These are phyloP conservation scores for Tiphia femorata DNA, from an alignment of 2,888 invertebrate species.

Conservation along the genomic window DNA sequence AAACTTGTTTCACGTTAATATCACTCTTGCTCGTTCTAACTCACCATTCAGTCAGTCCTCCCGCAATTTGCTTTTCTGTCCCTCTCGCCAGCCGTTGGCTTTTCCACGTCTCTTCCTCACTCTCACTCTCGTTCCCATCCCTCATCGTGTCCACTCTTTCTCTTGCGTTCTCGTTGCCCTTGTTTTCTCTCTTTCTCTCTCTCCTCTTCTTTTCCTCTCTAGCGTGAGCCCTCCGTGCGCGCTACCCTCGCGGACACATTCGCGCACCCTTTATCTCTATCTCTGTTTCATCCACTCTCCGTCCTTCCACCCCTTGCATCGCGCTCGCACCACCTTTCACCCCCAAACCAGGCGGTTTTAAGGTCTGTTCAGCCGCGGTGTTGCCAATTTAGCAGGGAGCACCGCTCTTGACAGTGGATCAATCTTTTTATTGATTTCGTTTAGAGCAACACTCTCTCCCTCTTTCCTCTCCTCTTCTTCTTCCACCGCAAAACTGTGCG, in stretches of 20 bases:
- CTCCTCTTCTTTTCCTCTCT: background rate
- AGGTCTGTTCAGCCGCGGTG: slow-evolving; percentile 30
- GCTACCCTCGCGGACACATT: background rate
- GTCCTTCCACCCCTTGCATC: background rate
- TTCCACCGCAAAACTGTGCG: no score
- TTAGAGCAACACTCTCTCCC: slow-evolving; percentile 5
- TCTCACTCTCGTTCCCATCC: background rate
- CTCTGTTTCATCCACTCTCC: no score
- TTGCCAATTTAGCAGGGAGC: slow-evolving; percentile 31
- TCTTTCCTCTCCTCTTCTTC: no score
- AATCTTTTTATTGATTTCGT: slow-evolving; percentile 34
- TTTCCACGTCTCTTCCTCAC: background rate
- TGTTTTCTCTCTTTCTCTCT: slow-evolving; percentile 9
- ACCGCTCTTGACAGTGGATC: slow-evolving; percentile 29
- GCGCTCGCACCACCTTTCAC: slow-evolving; percentile 2
- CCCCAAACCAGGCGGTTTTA: slow-evolving; percentile 13
- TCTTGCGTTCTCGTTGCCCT: background rate
- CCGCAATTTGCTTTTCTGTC: background rate
- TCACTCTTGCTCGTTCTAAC: no score
- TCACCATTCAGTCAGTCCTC: no score
- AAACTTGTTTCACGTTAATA: no score
- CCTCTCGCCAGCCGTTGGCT: background rate
- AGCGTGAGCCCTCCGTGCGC: slow-evolving; percentile 1
- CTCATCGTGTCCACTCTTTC: background rate
- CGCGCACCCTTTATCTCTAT: background rate